Evolutionary conservation across 1,140 invertebrate species (phyloP).

Genomic region (Pantala flavescens): DNA sequence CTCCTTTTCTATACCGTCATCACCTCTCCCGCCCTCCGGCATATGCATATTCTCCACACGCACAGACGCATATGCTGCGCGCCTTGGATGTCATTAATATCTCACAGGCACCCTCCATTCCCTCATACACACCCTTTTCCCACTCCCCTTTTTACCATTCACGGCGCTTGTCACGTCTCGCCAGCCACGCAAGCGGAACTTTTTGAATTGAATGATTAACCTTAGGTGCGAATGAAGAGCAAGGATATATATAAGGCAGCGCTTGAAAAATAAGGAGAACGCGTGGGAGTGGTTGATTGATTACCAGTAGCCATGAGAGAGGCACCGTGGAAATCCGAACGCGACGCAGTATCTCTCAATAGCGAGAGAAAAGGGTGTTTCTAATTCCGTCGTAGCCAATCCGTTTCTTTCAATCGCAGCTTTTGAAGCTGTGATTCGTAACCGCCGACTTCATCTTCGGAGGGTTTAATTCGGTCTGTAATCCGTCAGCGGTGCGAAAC

Average conservation of each 20-base stretch:
- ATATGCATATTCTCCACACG: neutral
- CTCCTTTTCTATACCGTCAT: neutral
- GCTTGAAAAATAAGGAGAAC: neutral
- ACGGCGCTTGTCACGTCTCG: neutral
- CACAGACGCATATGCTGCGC: constrained; percentile 2
- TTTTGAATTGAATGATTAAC: constrained; percentile 8
- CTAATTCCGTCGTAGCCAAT: too few relatives aligned
- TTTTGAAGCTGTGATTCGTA: too few relatives aligned
- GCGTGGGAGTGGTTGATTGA: neutral
- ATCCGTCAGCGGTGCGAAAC: too few relatives aligned
- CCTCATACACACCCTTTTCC: neutral
- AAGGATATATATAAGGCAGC: neutral
- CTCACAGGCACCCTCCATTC: neutral
- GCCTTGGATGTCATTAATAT: neutral
- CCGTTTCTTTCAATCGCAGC: too few relatives aligned
- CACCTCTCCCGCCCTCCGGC: neutral
- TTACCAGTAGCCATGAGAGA: neutral
- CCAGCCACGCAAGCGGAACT: neutral
- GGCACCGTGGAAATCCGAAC: neutral
- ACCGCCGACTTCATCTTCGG: too few relatives aligned
- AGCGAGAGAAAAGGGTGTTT: too few relatives aligned
- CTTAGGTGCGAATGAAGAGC: constrained; percentile 7
- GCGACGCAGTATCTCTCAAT: too few relatives aligned
- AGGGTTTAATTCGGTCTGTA: too few relatives aligned
- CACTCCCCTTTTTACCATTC: neutral